phyloP scores from a whole-genome alignment of 2,113 vertebrate genomes.

The Passer domesticus region DNA sequence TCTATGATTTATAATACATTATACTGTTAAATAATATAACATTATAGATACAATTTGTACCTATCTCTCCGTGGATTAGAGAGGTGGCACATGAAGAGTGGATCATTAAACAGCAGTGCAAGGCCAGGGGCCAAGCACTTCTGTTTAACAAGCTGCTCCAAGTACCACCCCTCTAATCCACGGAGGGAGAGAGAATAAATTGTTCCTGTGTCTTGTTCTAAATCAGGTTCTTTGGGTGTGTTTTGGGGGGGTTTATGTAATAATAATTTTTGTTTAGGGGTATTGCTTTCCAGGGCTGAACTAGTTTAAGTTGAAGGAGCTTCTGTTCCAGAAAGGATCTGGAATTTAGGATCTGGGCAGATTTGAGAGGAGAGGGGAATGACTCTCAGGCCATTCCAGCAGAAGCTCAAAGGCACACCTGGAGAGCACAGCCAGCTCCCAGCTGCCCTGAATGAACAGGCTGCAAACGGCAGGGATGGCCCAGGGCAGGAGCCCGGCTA shows the following conservation, averaged over 20 bases:
- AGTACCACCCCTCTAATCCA: constrained; percentile 80
- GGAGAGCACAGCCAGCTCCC: background rate
- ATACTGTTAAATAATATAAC: constrained; percentile 83
- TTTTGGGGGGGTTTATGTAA: background rate
- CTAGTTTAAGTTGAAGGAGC: background rate
- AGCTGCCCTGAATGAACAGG: accelerated
- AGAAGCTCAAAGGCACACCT: background rate
- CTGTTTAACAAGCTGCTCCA: constrained; percentile 82
- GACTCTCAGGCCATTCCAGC: accelerated
- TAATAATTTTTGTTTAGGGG: constrained; percentile 17
- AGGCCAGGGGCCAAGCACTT: constrained; percentile 82
- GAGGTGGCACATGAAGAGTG: constrained; percentile 78
- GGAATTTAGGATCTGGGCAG: background rate
- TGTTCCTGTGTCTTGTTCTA: constrained; percentile 67
- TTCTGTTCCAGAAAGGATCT: background rate
- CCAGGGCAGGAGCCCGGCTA: background rate
- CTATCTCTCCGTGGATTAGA: constrained; percentile 80
- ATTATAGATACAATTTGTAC: constrained; percentile 85
- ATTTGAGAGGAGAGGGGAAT: background rate
- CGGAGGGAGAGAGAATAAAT: constrained; percentile 74
- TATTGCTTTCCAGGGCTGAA: background rate
- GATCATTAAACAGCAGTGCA: constrained; percentile 80
- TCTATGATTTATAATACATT: constrained; percentile 84
- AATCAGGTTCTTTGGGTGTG: constrained; percentile 45
- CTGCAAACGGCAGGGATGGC: accelerated